Base-by-base conservation (phyloP, 2,113 vertebrate species). In the Clarias batrachus region DNA sequence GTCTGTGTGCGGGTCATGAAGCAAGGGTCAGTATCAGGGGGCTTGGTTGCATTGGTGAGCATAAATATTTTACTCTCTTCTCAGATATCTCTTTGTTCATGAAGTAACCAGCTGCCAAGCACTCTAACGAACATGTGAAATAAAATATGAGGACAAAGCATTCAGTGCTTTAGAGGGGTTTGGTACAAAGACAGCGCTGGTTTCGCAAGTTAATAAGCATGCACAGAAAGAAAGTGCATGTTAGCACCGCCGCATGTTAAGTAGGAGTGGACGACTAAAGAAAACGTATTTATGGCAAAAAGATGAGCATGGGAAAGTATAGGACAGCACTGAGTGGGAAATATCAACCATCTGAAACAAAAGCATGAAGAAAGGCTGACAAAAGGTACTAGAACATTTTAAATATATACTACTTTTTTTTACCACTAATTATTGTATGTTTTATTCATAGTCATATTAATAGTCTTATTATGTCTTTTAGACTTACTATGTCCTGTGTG, bases 11-110 rank as follows among this genome's bases (percentile, higher is more conserved):
- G 66, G 5, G 56, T 37, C 11, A 81, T 70, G 76, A 81, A 56
- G 21, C 25, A 23, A 84, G 87, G 90, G 88, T 90, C 87, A 89
- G 87, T 86, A 76, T 79, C 56, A 54, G 84, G 86, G 88, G 59
- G 74, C 77, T 84, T 79, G 79, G 76, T 87, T 90, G 89, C 83
- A 83, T 60, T 83, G 91, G 91, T 76, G 87, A 83, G 80, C 93
- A 94, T 95, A 86, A 95, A 94, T 94, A 93, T 94, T 94, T 94
- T 41, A 93, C 84, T 87, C 86, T 86, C 62, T 88, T 93, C 93
- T 95, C 94, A 89, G 54, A 41, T 94, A 95, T 73, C 93, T 91
- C 91, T 93, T 94, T 94, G 92, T 91, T 83, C 68, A 88, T 85
- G 54, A 62, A 56, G 83, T 84, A 79, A 60, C 82, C 33, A 41